Percentiles rank a stretch among this genome's conserved stretches.
phyloP scores from a whole-genome alignment of 2,797 vertebrate genomes.

The Anisognathus igniventris region DNA sequence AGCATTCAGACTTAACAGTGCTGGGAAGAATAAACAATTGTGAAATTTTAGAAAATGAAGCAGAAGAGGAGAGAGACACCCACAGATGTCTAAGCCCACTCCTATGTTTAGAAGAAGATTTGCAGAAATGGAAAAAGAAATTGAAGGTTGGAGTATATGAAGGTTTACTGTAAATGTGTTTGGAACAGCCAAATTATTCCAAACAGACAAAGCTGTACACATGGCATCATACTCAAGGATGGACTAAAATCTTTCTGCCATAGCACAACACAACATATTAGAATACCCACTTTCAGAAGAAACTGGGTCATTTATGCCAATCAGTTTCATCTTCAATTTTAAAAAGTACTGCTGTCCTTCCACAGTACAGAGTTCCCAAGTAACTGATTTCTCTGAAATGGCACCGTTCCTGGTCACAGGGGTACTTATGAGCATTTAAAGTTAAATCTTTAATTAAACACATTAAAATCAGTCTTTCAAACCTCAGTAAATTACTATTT shows the following conservation, averaged over 20 bases:
- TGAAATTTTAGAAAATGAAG: neutral
- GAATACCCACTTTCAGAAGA: neutral
- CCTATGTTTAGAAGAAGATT: neutral
- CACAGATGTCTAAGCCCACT: neutral
- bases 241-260: neutral
- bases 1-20: neutral
- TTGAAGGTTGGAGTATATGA: neutral
- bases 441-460: neutral
- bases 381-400: neutral
- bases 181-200: neutral
- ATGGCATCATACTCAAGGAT: neutral
- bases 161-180: neutral
- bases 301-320: neutral
- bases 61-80: neutral
- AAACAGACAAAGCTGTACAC: neutral
- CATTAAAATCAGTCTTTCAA: neutral
- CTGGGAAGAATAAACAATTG: neutral
- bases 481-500: neutral
- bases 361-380: neutral
- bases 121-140: neutral
- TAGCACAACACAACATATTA: neutral
- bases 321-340: neutral
- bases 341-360: neutral
- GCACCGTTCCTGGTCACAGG: neutral
- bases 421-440: neutral